phyloP scores from a whole-genome alignment of 2,113 vertebrate species.

The Fregetta grallaria region DNA sequence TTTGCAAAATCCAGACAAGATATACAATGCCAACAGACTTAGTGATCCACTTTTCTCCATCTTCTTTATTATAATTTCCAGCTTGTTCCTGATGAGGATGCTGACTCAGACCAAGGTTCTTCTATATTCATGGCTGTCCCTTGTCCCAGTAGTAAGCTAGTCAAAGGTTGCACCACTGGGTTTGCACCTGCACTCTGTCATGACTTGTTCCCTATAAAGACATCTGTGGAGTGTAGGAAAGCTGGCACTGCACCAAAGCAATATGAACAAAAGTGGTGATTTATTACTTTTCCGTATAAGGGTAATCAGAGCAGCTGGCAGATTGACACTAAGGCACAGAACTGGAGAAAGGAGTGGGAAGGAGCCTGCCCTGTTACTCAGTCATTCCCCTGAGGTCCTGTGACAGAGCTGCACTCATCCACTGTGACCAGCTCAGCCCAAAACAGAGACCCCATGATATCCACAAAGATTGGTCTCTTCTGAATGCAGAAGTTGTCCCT shows the following conservation, averaged over 20 bases:
- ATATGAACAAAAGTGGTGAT: not conserved
- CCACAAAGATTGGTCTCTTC: not conserved
- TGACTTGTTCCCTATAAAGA: not conserved
- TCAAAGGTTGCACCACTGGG: not conserved
- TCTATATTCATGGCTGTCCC: not conserved
- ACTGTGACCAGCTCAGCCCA: not conserved
- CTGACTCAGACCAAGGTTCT: not conserved
- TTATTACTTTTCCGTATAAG: conserved; percentile 7
- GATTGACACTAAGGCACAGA: not conserved
- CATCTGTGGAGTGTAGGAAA: not conserved
- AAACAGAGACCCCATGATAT: not conserved
- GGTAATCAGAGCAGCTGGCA: not conserved
- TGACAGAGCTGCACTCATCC: not conserved
- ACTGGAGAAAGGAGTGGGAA: not conserved
- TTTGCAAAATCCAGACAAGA: not conserved
- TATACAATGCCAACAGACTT: not conserved
- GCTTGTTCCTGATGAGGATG: not conserved
- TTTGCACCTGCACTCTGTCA: not conserved
- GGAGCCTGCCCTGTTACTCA: not conserved
- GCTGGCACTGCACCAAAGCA: not conserved
- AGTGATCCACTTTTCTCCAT: not conserved
- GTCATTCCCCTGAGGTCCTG: not conserved
- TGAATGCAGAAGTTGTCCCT: not conserved
- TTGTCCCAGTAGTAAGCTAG: not conserved
- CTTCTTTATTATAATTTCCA: not conserved